Evolutionary conservation across 2,113 vertebrate genomes (phyloP).

Genomic region (Urocitellus parryii): DNA sequence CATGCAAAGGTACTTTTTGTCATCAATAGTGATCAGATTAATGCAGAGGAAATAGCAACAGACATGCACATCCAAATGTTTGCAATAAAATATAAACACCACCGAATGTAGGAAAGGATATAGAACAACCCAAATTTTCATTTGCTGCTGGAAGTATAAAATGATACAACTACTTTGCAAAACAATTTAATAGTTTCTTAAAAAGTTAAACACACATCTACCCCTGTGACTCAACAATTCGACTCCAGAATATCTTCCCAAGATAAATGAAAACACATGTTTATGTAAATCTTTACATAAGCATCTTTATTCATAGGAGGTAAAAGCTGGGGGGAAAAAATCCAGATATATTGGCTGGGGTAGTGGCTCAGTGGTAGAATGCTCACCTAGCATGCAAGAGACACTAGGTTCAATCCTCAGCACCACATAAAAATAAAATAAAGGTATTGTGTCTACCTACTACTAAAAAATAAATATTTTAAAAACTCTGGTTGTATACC

Average conservation of each 20-base stretch:
- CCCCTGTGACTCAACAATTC: neutral
- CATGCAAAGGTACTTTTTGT: neutral
- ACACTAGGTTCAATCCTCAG: no score
- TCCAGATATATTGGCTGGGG: neutral
- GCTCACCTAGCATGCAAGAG: no score
- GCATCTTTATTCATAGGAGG: conserved; percentile 26
- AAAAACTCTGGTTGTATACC: conserved; percentile 15
- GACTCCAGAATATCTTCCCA: neutral
- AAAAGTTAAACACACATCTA: neutral
- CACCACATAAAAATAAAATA: no score
- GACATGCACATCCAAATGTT: neutral
- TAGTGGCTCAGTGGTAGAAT: no score
- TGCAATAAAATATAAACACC: neutral
- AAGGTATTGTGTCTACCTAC: no score
- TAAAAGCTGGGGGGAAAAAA: conserved; percentile 35
- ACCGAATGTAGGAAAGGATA: neutral
- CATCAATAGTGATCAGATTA: neutral
- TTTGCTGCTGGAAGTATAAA: neutral
- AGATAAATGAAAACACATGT: conserved; percentile 22
- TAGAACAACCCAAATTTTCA: neutral
- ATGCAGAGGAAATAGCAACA: neutral
- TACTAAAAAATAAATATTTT: no score
- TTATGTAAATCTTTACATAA: conserved; percentile 53
- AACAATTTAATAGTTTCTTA: conserved; percentile 20
- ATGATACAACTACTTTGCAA: neutral